Evolutionary conservation across 2,113 vertebrate species (phyloP), one percentile per base, ranked within the genome.

Genomic region (Urocolius indicus): DNA sequence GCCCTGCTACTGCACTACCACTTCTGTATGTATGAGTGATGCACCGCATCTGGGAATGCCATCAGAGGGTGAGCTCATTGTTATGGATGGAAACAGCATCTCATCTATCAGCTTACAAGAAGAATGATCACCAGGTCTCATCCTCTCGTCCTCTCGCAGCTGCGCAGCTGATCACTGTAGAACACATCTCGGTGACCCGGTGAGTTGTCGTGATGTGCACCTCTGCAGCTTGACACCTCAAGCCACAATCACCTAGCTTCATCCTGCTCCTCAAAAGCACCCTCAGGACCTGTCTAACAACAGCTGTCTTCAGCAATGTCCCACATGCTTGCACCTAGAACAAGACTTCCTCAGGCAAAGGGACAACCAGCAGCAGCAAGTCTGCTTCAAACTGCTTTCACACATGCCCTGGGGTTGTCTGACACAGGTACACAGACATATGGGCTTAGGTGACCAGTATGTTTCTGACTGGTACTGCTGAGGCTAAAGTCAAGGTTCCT

Each of bases 151-250:
- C 16, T n/a, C n/a, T 5, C 29, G 13, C 22, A 19, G 43, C 58
- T 52, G 21, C 10, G 29, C 4, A 0, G 0, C 20, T 58, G 66
- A 20, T 20, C 51, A 13, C 19, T 29, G 27, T 17, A 32, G n/a
- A 83, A 13, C 10, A 10, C 8, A 19, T 54, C 66, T 41, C 32
- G 19, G 49, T 27, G 57, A 34, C 26, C 52, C 62, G 19, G 16
- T 9, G 38, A 67, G 48, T 9, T 43, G 32, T 46, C 10, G 23
- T 29, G 41, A 72, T 57, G 10, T 23, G 12, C 41, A 51, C 3
- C 10, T 16, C 29, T 79, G 55, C 74, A 63, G 27, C 4, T 67
- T 34, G 52, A 49, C 16, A 57, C 21, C 49, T 68, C 78, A 43
- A 74, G 36, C 22, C 34, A 45, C 4, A 29, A 14, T 23, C 14